Evolutionary conservation across 2,113 vertebrate genomes (phyloP).

Genomic region (Rallus limicola): DNA sequence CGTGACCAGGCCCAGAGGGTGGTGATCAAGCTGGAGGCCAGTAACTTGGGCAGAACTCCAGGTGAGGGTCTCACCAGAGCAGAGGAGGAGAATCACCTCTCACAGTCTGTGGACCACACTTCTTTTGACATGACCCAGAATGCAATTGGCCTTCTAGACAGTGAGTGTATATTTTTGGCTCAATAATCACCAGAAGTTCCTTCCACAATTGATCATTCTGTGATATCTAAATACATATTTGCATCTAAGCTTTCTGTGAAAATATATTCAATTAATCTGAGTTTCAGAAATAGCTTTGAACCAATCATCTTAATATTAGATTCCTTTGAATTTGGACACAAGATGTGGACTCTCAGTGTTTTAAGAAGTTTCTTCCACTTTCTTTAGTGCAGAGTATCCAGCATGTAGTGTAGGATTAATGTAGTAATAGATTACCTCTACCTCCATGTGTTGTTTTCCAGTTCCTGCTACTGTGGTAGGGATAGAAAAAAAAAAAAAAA

Average conservation of each 20-base stretch:
- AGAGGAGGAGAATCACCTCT: too few relatives aligned
- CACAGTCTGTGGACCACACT: too few relatives aligned
- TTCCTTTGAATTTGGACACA: not conserved
- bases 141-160: too few relatives aligned
- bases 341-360: not conserved
- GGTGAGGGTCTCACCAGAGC: too few relatives aligned
- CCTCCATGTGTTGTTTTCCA: not conserved
- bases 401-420: not conserved
- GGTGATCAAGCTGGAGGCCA: not conserved
- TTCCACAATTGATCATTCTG: not conserved
- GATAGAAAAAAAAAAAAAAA: not conserved
- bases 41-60: not conserved
- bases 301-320: not conserved
- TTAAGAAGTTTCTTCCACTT: not conserved
- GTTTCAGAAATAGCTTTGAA: not conserved
- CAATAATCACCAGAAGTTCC: not conserved
- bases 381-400: not conserved
- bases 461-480: not conserved
- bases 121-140: too few relatives aligned
- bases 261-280: not conserved
- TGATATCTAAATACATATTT: not conserved
- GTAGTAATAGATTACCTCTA: not conserved
- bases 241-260: not conserved
- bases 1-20: not conserved
- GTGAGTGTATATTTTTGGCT: too few relatives aligned